These are phyloP conservation scores for Potamarius usumacintae DNA, from an alignment of 2,113 vertebrate genomes.

Conservation along the genomic window DNA sequence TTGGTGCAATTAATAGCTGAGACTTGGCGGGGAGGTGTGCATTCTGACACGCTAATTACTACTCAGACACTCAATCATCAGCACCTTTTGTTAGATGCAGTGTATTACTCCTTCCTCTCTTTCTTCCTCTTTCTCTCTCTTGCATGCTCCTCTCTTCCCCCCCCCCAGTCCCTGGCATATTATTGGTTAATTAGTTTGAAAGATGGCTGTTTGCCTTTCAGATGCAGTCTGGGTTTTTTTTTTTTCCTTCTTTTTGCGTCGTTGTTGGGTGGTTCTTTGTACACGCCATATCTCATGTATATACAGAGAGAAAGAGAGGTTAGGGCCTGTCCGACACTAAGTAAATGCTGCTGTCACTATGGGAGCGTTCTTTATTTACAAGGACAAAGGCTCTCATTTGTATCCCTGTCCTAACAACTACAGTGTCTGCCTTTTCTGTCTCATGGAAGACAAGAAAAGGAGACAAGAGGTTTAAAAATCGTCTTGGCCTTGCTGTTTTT, in stretches of 20 bases:
- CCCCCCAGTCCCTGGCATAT: slow-evolving; percentile 77
- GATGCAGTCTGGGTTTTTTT: slow-evolving; percentile 75
- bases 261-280: slow-evolving; percentile 59
- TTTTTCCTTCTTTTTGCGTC: slow-evolving; percentile 20
- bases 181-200: slow-evolving; percentile 99
- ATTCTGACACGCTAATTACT: slow-evolving; percentile 98
- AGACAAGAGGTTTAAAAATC: slow-evolving; percentile 31
- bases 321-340: slow-evolving; percentile 83
- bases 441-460: slow-evolving; percentile 61
- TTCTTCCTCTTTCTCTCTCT: slow-evolving; percentile 65
- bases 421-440: slow-evolving; percentile 84
- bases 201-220: slow-evolving; percentile 96
- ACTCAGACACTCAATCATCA: slow-evolving; percentile 99
- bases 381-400: slow-evolving; percentile 95
- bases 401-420: slow-evolving; percentile 93
- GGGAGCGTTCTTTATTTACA: slow-evolving; percentile 95
- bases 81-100: slow-evolving; percentile 98
- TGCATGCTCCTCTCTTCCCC: slow-evolving; percentile 12
- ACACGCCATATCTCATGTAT: slow-evolving; percentile 81
- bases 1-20: slow-evolving; percentile 98
- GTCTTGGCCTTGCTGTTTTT: not conserved
- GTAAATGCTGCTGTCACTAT: slow-evolving; percentile 94
- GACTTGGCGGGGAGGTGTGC: slow-evolving; percentile 91
- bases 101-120: slow-evolving; percentile 79
- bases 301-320: slow-evolving; percentile 70